These are phyloP conservation scores for Drosophila takahashii DNA, from an alignment of 1,140 invertebrate species.

Conservation along the genomic window DNA sequence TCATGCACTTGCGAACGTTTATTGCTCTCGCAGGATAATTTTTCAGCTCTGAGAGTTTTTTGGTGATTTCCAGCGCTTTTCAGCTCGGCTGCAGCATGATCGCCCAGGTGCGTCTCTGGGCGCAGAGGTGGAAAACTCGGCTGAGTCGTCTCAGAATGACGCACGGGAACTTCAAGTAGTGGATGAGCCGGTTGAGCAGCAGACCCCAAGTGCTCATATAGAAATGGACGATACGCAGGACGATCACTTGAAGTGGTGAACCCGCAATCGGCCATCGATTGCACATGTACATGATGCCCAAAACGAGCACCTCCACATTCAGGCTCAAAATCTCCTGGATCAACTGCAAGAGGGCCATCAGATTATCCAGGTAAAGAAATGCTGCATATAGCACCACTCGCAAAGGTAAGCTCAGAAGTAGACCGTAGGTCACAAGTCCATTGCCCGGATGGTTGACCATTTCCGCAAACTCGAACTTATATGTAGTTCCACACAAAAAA, in stretches of 20 bases:
- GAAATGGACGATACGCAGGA: not conserved
- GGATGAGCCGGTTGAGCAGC: not conserved
- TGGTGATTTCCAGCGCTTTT: not conserved
- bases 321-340: not conserved
- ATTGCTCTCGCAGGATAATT: constrained; percentile 63
- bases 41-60: constrained; percentile 17
- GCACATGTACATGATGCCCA: not conserved
- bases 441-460: constrained; percentile 3
- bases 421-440: not conserved
- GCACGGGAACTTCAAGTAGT: not conserved
- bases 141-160: not conserved
- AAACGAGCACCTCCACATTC: accelerated
- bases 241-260: not conserved
- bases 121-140: constrained; percentile 3
- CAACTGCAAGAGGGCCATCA: constrained; percentile 8
- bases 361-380: constrained; percentile 19
- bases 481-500: constrained; percentile 8
- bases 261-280: too few relatives aligned
- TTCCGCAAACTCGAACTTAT: not conserved
- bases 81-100: constrained; percentile 12
- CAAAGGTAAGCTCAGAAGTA: not conserved
- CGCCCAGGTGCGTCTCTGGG: constrained; percentile 26
- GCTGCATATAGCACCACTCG: constrained; percentile 6
- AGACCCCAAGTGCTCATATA: not conserved
- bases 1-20: constrained; percentile 64